These are phyloP conservation scores for Xenopus petersii DNA, from an alignment of 2,797 vertebrate species.

Conservation along the genomic window DNA sequence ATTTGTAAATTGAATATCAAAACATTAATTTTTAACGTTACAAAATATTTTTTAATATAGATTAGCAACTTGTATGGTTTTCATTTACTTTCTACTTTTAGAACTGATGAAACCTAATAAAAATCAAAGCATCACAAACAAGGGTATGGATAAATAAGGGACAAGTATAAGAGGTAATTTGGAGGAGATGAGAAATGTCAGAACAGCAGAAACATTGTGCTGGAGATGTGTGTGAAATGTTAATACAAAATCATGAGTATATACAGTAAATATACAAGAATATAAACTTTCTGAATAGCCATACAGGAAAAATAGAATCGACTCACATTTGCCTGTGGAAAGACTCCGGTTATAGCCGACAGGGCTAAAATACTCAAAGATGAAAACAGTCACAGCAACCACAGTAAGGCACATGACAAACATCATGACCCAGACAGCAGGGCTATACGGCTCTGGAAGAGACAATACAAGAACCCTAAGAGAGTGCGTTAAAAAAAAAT, in stretches of 20 bases:
- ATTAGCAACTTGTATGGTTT: too few relatives aligned
- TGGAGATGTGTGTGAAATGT: background rate
- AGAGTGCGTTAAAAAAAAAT: background rate
- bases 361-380: constrained; percentile 96
- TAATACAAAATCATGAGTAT: constrained; percentile 4
- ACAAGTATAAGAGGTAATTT: too few relatives aligned
- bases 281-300: background rate
- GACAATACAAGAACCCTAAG: too few relatives aligned
- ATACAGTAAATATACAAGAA: background rate
- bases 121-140: too few relatives aligned
- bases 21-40: too few relatives aligned
- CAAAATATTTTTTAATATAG: too few relatives aligned
- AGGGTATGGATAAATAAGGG: too few relatives aligned
- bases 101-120: too few relatives aligned
- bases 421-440: constrained; percentile 97
- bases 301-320: background rate
- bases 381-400: constrained; percentile 92
- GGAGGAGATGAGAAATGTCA: too few relatives aligned
- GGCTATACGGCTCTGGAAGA: constrained; percentile 85
- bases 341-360: constrained; percentile 94
- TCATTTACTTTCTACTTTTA: too few relatives aligned
- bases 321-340: constrained; percentile 87
- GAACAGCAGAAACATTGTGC: too few relatives aligned
- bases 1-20: too few relatives aligned
- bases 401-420: constrained; percentile 97